Percentiles rank a stretch among this genome's conserved stretches.
These are phyloP conservation scores for Suncus etruscus DNA, from an alignment of 2,113 vertebrate species.

Conservation along the genomic window DNA sequence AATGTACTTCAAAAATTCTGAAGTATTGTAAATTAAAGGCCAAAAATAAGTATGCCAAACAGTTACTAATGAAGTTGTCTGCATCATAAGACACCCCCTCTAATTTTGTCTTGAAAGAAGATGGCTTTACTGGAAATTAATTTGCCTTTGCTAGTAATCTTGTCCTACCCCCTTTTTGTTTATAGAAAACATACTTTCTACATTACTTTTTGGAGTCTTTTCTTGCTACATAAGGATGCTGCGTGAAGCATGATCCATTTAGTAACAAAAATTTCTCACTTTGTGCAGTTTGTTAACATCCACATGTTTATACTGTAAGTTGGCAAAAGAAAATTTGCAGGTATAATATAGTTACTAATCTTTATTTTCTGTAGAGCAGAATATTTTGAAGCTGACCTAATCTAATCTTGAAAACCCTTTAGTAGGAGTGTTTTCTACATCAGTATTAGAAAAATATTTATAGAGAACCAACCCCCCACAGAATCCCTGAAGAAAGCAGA, in stretches of 20 bases:
- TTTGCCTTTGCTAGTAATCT: background rate
- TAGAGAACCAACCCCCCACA: background rate
- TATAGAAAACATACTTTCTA: background rate
- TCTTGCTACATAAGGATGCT: background rate
- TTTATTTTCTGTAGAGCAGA: background rate
- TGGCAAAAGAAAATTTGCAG: conserved; percentile 12
- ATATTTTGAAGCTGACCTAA: background rate
- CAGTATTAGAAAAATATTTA: background rate
- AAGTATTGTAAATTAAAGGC: too few species aligned
- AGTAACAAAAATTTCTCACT: background rate
- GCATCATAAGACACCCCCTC: background rate
- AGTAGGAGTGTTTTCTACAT: background rate
- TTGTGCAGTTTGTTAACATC: background rate
- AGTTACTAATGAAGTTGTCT: background rate
- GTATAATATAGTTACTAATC: background rate
- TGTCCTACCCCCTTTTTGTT: background rate
- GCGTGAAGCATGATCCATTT: too few species aligned
- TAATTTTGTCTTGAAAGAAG: background rate
- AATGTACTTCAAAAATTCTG: too few species aligned
- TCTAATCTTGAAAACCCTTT: background rate
- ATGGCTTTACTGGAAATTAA: background rate
- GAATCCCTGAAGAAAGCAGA: too few species aligned
- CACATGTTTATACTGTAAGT: background rate
- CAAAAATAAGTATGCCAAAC: too few species aligned
- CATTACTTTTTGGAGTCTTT: background rate